These are phyloP conservation scores for Rugalucina vietnamica DNA, from an alignment of 2,888 invertebrate genomes.

Conservation along the genomic window DNA sequence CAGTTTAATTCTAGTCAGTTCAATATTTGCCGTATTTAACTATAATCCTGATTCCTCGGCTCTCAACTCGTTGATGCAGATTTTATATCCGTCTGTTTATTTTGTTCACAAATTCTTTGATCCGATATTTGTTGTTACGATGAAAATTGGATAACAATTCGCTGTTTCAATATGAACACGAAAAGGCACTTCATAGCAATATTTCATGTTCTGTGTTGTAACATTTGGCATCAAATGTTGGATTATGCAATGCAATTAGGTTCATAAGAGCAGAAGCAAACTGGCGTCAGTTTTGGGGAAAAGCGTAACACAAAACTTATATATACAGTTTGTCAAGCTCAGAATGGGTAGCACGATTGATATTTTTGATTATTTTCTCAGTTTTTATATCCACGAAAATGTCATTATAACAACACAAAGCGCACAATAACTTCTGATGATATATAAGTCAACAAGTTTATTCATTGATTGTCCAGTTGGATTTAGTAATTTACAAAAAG, in stretches of 20 bases:
- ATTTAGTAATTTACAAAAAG: no score
- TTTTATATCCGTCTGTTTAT: constrained; percentile 1
- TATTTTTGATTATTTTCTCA: neutral
- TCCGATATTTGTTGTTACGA: neutral
- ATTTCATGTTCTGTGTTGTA: neutral
- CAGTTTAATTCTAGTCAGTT: neutral
- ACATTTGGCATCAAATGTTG: neutral
- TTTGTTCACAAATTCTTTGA: neutral
- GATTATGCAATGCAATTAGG: neutral
- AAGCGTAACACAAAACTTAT: neutral
- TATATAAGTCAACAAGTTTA: no score
- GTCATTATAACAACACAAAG: no score
- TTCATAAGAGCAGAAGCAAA: neutral
- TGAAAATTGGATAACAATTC: neutral
- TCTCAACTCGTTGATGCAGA: neutral
- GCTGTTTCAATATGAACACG: neutral
- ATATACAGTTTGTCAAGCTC: neutral
- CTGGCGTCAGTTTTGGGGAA: no score
- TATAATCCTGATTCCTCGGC: neutral
- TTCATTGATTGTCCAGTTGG: no score
- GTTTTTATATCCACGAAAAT: no score
- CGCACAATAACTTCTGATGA: no score
- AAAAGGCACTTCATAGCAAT: neutral
- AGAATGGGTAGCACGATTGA: neutral
- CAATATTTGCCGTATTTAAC: neutral